These are phyloP conservation scores for Squalus acanthias DNA, from an alignment of 2,797 vertebrate genomes.

Conservation along the genomic window DNA sequence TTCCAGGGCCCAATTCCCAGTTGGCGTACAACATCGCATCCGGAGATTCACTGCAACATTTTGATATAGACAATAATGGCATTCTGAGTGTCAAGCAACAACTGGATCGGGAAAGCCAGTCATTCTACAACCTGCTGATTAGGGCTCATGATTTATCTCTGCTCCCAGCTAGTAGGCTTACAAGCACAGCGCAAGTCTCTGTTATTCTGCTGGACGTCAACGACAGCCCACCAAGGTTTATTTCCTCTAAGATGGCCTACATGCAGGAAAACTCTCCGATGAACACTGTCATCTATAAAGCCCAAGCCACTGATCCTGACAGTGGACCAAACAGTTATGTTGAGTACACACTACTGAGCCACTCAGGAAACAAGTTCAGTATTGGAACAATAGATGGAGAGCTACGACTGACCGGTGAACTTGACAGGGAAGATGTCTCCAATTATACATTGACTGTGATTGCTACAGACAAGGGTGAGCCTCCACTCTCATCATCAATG, in stretches of 20 bases:
- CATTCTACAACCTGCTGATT: conserved; percentile 88
- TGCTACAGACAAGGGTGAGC: conserved; percentile 88
- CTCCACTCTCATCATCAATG: conserved; percentile 72
- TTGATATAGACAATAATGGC: conserved; percentile 64
- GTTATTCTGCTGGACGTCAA: conserved; percentile 91
- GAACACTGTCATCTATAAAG: conserved; percentile 80
- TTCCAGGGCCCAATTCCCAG: conserved; percentile 76
- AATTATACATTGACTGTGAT: conserved; percentile 84
- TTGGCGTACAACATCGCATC: conserved; percentile 77
- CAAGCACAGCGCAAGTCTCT: conserved; percentile 85
- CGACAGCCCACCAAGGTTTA: conserved; percentile 80
- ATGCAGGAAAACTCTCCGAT: conserved; percentile 86
- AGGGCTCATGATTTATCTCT: conserved; percentile 78
- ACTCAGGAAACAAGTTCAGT: conserved; percentile 72
- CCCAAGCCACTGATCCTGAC: conserved; percentile 76
- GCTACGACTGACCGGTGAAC: conserved; percentile 75
- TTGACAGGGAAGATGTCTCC: conserved; percentile 81
- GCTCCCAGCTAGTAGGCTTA: conserved; percentile 65
- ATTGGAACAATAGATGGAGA: conserved; percentile 80
- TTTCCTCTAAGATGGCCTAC: conserved; percentile 80
- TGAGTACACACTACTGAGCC: conserved; percentile 76
- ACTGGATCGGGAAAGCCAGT: conserved; percentile 84
- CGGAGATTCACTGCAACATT: conserved; percentile 78
- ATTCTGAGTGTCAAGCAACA: conserved; percentile 65
- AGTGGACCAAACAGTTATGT: conserved; percentile 97